Base-by-base conservation (phyloP, 2,888 invertebrate species). In the Dastarcus helophoroides region DNA sequence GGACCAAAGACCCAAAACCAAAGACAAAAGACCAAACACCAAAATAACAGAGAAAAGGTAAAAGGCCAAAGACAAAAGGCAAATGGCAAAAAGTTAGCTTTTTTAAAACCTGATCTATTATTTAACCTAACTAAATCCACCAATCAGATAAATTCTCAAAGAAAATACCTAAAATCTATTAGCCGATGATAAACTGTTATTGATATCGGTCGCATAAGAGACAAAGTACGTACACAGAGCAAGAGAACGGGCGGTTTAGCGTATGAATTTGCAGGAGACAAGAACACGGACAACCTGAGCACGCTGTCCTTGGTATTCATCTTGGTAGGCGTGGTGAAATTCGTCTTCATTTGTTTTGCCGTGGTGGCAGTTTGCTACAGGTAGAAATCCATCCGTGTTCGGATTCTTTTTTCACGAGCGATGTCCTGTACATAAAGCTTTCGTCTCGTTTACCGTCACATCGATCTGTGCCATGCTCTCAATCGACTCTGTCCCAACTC, bases 341-440 rank as follows among this genome's bases (percentile, higher is more conserved):
- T 79, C 65, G 88, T 89, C 79, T 89, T 89, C 85, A 79, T 88
- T 77, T 82, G 82, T 78, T 89, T 89, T 78, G 85, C 89, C 69
- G 76, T 84, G 71, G 75, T 84, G 77, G 89, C 89, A 67, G 81
- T 83, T 76, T 88, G 88, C 77, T 89, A 86, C 86, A 89, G 89
- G 89, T 89, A 78, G 61, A 30, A 22, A 33, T 26, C 30, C 16
- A 33, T 22, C 33, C 29, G 33, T 39, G 39, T 36, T 31, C 35
- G 35, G 26, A 28, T 35, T 27, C 19, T 29, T 17, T 24, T 16
- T 29, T 24, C 24, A 28, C 22, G 37, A 46, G 49, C 49, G 49
- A 46, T 57, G 54, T 54, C 51, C 53, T 57, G 60, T 58, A 58
- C 44, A 58, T 58, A 57, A n/a, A 50, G 58, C 58, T 58, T 58